These are phyloP conservation scores for Pseudopleuronectes americanus DNA, from an alignment of 2,797 vertebrate species.

Conservation along the genomic window DNA sequence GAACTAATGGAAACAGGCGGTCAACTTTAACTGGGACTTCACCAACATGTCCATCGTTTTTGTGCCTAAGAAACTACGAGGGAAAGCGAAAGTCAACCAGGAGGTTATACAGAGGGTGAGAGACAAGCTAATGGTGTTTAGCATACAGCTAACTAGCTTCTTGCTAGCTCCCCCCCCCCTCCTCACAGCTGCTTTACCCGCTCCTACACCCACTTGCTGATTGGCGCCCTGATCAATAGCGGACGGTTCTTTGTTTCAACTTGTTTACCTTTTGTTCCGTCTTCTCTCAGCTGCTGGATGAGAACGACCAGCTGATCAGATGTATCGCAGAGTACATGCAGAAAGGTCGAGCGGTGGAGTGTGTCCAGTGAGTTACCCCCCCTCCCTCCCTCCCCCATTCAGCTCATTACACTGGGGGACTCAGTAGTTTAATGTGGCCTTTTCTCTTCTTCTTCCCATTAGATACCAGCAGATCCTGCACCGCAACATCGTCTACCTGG, in stretches of 20 bases:
- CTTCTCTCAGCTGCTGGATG: conserved; percentile 88
- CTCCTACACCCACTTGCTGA: too few relatives aligned
- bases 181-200: too few relatives aligned
- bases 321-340: conserved; percentile 96
- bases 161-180: too few relatives aligned
- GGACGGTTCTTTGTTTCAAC: too few relatives aligned
- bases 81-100: conserved; percentile 90
- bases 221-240: too few relatives aligned
- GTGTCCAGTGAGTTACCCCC: conserved; percentile 89
- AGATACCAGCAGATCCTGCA: conserved; percentile 98
- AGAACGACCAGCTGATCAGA: conserved; percentile 94
- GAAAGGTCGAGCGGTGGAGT: conserved; percentile 92
- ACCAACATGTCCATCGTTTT: conserved; percentile 89
- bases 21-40: not conserved
- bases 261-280: not conserved
- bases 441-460: not conserved
- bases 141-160: conserved; percentile 1
- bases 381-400: too few relatives aligned
- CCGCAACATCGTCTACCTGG: conserved; percentile 95
- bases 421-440: too few relatives aligned
- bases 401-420: too few relatives aligned
- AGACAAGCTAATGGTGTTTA: rapidly evolving
- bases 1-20: not conserved
- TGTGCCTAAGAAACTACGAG: conserved; percentile 89
- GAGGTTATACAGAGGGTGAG: conserved; percentile 92